These are phyloP conservation scores for Busseola fusca DNA, from an alignment of 2,888 invertebrate species.

Conservation along the genomic window DNA sequence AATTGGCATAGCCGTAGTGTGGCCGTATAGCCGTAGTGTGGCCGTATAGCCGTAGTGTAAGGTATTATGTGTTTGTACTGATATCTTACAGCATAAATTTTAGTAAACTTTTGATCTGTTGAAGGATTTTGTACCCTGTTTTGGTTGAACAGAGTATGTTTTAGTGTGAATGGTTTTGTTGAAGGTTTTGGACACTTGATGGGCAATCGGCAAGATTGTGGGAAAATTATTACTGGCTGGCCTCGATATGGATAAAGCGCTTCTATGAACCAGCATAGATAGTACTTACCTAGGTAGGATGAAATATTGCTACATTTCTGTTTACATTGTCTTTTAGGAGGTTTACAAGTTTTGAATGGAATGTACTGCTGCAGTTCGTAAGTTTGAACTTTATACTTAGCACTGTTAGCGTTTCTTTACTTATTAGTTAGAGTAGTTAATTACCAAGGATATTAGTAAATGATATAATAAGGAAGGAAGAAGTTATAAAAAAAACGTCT, in stretches of 20 bases:
- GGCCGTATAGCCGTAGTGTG: constrained; percentile 33
- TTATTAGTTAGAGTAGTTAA: too few relatives aligned
- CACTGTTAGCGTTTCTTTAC: too few relatives aligned
- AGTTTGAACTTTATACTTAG: background rate
- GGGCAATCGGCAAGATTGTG: constrained; percentile 52
- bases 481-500: background rate
- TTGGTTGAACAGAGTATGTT: constrained; percentile 18
- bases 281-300: rapidly evolving
- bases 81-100: constrained; percentile 57
- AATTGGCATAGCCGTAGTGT: constrained; percentile 45
- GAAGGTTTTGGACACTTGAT: constrained; percentile 30
- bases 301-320: background rate
- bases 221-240: constrained; percentile 43
- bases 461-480: background rate
- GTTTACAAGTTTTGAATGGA: background rate
- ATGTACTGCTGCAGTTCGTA: too few relatives aligned
- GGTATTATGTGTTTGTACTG: constrained; percentile 59
- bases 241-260: constrained; percentile 17
- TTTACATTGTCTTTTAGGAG: too few relatives aligned
- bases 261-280: background rate
- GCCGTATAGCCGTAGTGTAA: constrained; percentile 37
- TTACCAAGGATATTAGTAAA: background rate
- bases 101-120: constrained; percentile 22
- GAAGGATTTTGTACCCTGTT: constrained; percentile 24
- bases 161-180: constrained; percentile 2